Evolutionary conservation across 2,797 vertebrate genomes (phyloP), one percentile per base, ranked within the genome.

Genomic region (Heliangelus exortis): DNA sequence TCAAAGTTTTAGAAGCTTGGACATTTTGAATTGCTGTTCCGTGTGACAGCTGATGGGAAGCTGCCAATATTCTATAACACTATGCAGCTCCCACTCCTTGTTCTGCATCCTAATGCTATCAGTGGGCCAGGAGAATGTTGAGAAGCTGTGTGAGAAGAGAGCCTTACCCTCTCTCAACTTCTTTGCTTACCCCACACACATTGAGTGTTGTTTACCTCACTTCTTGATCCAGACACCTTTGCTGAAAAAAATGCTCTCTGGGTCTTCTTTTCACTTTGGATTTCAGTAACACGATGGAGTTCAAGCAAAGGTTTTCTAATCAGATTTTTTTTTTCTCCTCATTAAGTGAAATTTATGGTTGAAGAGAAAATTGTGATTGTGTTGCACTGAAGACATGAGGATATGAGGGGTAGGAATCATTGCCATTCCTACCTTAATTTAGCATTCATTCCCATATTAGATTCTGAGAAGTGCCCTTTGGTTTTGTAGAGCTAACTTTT

Each of bases 121-220:
- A 14, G 22, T 4, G 54, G 23, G 12, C n/a, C 17, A 58, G 36
- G 2, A 58, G 9, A 2, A 10, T 4, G 16, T 29, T 34, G 51
- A 29, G 53, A 55, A 57, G 21, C 29, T 69, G 29, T 19, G 17
- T 23, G 34, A 84, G 45, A 54, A 66, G 23, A 41, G 7, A 58
- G 2, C 0, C 1, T 7, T 51, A 23, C 26, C 15, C 5, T 34
- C 33, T 29, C 25, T 75, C 34, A 48, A 10, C 26, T 58, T 13
- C 50, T 68, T 57, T 25, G 18, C 34, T 79, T 4, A 19, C 13
- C 5, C 13, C 1, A 1, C 34, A 33, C 25, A 47, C 1, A 0
- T 25, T 3, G 1, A 3, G 14, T 29, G 4, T 9, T 36, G 4
- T 43, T 87, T 69, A 71, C 28, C 5, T 76, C 31, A 9, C 4